Evolutionary conservation across 2,797 vertebrate species (phyloP).

Genomic region (Pteronotus mesoamericanus): DNA sequence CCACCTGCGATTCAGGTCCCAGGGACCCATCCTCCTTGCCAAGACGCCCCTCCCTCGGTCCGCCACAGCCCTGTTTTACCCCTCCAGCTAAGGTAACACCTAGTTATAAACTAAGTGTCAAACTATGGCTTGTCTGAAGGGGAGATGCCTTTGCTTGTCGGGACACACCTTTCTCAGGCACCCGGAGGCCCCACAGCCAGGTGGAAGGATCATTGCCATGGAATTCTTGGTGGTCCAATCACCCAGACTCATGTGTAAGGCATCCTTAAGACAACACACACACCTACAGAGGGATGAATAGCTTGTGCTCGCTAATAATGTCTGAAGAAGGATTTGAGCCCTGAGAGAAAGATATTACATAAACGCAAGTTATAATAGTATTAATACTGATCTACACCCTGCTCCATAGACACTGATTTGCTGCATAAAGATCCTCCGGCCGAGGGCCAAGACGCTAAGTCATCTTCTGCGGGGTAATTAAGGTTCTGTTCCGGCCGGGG

Average conservation of each 20-base stretch:
- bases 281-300: slow-evolving; percentile 50
- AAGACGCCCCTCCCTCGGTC: slow-evolving; percentile 57
- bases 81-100: slow-evolving; percentile 72
- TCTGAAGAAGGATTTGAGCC: slow-evolving; percentile 39
- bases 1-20: slow-evolving; percentile 36
- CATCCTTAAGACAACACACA: slow-evolving; percentile 65
- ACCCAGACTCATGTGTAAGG: slow-evolving; percentile 58
- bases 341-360: slow-evolving; percentile 41
- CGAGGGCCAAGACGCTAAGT: slow-evolving; percentile 15
- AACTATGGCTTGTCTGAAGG: slow-evolving; percentile 68
- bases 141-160: slow-evolving; percentile 71
- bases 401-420: slow-evolving; percentile 16
- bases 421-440: neutral
- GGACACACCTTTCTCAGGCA: slow-evolving; percentile 65
- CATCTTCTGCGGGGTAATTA: slow-evolving; percentile 13
- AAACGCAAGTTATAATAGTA: slow-evolving; percentile 24
- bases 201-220: slow-evolving; percentile 51
- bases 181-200: slow-evolving; percentile 62
- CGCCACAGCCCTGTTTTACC: slow-evolving; percentile 34
- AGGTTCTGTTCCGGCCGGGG: neutral
- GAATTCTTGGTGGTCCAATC: slow-evolving; percentile 71
- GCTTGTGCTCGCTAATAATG: slow-evolving; percentile 28
- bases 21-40: neutral
- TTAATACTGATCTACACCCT: slow-evolving; percentile 18
- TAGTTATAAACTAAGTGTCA: slow-evolving; percentile 72